These are phyloP conservation scores for Drosophila pallidifrons DNA, from an alignment of 1,140 invertebrate species.

Conservation along the genomic window DNA sequence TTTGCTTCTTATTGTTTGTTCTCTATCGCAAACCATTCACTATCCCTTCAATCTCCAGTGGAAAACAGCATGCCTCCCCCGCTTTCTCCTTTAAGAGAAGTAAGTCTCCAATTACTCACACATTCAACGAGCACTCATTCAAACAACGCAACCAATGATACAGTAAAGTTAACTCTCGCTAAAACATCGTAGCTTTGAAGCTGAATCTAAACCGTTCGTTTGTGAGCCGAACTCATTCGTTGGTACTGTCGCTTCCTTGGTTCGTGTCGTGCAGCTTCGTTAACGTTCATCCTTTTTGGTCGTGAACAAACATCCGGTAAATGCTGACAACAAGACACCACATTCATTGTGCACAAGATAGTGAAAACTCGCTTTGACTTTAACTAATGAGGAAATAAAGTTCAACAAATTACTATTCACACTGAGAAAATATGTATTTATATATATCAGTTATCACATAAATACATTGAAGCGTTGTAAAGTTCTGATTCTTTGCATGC, in stretches of 20 bases:
- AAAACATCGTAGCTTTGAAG: slow-evolving; percentile 19
- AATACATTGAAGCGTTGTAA: too few relatives aligned
- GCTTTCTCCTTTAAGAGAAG: slow-evolving; percentile 11
- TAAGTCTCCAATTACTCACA: slow-evolving; percentile 80
- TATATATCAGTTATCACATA: too few relatives aligned
- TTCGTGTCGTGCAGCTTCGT: slow-evolving; percentile 69
- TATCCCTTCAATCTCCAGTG: not conserved
- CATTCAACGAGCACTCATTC: slow-evolving; percentile 83
- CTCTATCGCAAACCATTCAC: slow-evolving; percentile 41
- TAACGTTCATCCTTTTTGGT: slow-evolving; percentile 57
- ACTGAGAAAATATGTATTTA: too few relatives aligned
- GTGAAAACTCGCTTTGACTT: not conserved
- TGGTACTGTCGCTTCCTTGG: slow-evolving; percentile 35
- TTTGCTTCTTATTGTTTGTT: slow-evolving; percentile 77
- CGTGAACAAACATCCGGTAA: slow-evolving; percentile 35
- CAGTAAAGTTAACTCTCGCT: slow-evolving; percentile 75
- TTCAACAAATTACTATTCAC: too few relatives aligned
- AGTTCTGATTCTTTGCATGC: too few relatives aligned
- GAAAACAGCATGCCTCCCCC: not conserved
- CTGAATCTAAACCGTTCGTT: slow-evolving; percentile 52
- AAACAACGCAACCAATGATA: slow-evolving; percentile 81
- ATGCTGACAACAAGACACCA: slow-evolving; percentile 54
- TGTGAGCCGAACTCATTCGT: slow-evolving; percentile 21
- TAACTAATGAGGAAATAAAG: slow-evolving; percentile 7
- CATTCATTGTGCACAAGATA: slow-evolving; percentile 30